Conservation (phyloP, 2,888 invertebrate genomes). For the Himalopsyche tibetana region DNA sequence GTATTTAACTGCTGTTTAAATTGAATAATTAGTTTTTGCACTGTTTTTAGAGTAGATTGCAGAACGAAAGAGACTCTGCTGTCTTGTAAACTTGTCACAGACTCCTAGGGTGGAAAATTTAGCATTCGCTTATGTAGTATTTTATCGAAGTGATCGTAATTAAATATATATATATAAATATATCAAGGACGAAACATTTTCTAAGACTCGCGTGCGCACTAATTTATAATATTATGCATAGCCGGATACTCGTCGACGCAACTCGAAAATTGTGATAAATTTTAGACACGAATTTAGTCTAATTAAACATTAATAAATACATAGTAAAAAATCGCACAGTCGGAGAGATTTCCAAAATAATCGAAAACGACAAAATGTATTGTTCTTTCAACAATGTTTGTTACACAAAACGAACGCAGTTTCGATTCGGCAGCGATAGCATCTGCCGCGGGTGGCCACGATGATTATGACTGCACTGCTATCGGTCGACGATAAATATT, state of each 20-base stretch:
- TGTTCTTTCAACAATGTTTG: not conserved
- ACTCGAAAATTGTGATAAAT: conserved; percentile 14
- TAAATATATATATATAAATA: conserved; percentile 1
- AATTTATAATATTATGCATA: conserved; percentile 6
- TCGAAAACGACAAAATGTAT: not conserved
- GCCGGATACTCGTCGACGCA: conserved; percentile 6
- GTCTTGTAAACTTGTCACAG: not conserved
- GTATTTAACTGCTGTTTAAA: no score
- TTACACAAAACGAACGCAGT: no score
- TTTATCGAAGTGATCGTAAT: not conserved
- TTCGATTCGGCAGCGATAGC: no score
- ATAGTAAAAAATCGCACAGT: not conserved
- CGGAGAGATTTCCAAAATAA: not conserved
- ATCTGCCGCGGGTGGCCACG: no score
- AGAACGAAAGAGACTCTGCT: not conserved
- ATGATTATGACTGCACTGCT: not conserved
- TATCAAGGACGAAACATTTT: conserved; percentile 18
- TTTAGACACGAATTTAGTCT: conserved; percentile 28
- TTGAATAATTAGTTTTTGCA: not conserved
- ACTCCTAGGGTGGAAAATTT: not conserved
- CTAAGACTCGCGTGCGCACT: conserved; percentile 11
- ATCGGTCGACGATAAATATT: not conserved
- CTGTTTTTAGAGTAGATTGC: not conserved
- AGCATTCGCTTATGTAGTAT: not conserved
- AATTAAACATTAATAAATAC: conserved; percentile 16